A percentile compares a stretch with the other conserved stretches of the same genome.
These are phyloP conservation scores for Sylvietta virens DNA, from an alignment of 2,113 vertebrate species.

Conservation along the genomic window DNA sequence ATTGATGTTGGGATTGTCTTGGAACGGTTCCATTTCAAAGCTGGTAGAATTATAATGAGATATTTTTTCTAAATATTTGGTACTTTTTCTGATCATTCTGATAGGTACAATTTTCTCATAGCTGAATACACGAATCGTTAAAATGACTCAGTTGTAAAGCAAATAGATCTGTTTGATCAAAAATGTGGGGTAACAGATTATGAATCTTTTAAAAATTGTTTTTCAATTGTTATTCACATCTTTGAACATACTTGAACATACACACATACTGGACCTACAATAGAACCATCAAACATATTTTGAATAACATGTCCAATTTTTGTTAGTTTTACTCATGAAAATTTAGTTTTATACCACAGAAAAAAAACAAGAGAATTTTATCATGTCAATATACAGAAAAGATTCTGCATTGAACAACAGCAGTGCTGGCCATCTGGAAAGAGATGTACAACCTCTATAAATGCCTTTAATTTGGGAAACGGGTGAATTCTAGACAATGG, in stretches of 20 bases:
- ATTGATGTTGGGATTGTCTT: background rate
- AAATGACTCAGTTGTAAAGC: background rate
- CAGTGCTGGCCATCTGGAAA: background rate
- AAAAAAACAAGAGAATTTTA: background rate
- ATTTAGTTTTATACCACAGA: background rate
- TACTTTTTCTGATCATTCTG: background rate
- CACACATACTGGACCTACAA: rapidly evolving
- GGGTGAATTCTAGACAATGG: background rate
- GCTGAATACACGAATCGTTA: background rate
- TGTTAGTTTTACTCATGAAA: background rate
- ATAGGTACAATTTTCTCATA: background rate
- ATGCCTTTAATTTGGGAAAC: background rate
- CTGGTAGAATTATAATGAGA: background rate
- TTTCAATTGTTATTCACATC: background rate
- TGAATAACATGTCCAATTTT: background rate
- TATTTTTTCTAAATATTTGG: background rate
- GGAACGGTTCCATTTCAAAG: background rate
- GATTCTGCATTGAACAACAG: background rate
- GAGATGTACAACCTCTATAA: background rate
- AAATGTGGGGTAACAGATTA: background rate
- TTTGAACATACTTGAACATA: background rate
- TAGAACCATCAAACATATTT: background rate
- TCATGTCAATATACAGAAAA: background rate
- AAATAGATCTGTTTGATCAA: background rate
- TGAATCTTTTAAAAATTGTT: background rate